Percentiles rank a stretch among this genome's conserved stretches.
Conservation (phyloP, 92 coral and sea anemone genomes). For the Heteractis magnifica region DNA sequence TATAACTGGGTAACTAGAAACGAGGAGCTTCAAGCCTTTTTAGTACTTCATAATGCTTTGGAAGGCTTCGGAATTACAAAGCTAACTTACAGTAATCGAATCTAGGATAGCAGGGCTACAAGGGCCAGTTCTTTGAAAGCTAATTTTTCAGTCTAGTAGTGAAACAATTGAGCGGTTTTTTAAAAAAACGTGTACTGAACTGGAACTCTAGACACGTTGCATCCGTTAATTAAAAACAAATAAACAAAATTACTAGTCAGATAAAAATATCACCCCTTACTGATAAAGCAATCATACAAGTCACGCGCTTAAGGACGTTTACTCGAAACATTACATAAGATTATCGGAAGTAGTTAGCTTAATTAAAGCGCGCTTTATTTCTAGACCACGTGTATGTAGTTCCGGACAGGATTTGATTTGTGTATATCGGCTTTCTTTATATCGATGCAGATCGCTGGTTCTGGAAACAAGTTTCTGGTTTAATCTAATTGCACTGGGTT, state of each 20-base stretch:
- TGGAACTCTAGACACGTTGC: too few relatives aligned
- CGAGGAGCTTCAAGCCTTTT: too few relatives aligned
- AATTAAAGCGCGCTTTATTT: neutral
- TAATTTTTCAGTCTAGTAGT: too few relatives aligned
- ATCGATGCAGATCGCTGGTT: neutral
- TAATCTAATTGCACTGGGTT: neutral
- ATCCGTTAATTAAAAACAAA: neutral
- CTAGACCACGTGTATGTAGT: neutral
- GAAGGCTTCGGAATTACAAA: too few relatives aligned
- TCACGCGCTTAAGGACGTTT: neutral
- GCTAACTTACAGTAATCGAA: too few relatives aligned
- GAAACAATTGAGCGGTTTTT: too few relatives aligned
- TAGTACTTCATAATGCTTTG: too few relatives aligned
- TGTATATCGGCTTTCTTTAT: neutral
- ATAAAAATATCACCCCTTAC: neutral
- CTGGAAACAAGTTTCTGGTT: too few relatives aligned
- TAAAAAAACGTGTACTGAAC: too few relatives aligned
- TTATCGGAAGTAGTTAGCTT: slow-evolving; percentile 1
- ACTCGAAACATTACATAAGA: neutral
- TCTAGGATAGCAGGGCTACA: too few relatives aligned
- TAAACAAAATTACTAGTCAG: neutral
- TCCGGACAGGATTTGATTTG: slow-evolving; percentile 5
- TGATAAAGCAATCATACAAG: neutral
- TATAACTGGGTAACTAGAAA: too few relatives aligned
- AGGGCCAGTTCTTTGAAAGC: too few relatives aligned